These are phyloP conservation scores for Frankliniella intonsa DNA, from an alignment of 2,888 invertebrate species.

Conservation along the genomic window DNA sequence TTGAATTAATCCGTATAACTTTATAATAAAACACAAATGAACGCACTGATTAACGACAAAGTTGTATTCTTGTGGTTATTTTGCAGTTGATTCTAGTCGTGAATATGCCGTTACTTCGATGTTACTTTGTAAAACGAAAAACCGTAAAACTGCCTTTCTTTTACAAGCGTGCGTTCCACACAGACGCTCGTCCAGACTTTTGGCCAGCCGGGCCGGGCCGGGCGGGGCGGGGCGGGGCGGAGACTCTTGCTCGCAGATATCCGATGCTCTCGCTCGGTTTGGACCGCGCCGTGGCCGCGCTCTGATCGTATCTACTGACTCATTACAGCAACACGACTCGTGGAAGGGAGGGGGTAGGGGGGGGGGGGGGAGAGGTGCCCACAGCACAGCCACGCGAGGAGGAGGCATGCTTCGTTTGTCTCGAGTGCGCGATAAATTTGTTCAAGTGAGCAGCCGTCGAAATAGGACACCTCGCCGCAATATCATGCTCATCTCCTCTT, in stretches of 20 bases:
- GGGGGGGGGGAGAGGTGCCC: not conserved
- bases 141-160: no score
- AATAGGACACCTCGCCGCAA: conserved; percentile 19
- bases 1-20: no score
- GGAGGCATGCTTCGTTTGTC: conserved; percentile 19
- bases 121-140: no score
- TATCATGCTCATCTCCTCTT: conserved; percentile 7
- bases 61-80: no score
- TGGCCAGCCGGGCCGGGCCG: no score
- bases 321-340: conserved; percentile 19
- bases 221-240: not conserved
- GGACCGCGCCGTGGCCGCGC: not conserved
- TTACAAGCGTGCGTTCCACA: no score
- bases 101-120: no score
- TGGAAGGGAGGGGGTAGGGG: no score
- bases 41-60: no score
- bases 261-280: not conserved
- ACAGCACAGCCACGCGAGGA: not conserved
- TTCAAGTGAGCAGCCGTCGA: conserved; percentile 19
- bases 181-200: no score
- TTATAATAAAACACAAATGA: no score
- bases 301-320: conserved; percentile 20
- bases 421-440: conserved; percentile 15
- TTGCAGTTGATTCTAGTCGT: no score
- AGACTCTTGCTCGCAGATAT: not conserved